Base-by-base conservation (phyloP, 2,797 vertebrate genomes). In the Cyprinella venusta region DNA sequence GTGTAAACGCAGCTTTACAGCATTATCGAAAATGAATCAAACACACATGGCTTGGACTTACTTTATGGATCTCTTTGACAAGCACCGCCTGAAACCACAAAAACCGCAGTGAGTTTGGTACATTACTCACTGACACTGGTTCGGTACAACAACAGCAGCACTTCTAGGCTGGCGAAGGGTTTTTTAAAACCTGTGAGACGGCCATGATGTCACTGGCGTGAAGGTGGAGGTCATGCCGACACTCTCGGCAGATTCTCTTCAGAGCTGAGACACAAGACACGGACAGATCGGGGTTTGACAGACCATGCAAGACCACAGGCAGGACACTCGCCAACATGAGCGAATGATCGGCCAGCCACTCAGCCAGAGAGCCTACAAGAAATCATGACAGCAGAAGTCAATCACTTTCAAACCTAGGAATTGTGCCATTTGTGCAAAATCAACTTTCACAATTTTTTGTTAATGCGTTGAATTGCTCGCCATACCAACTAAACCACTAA, bases 191-290 rank as follows among this genome's bases (percentile, higher is more conserved):
- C 96, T 99, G 98, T 1, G 97, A 97, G 86, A 97, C 96, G 0
- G 95, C 94, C 0, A 99, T 95, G 19, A 99, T 97, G 92, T 99
- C 97, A 88, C 95, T 96, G 26, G 96, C 94, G 0, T 96, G 98
- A 36, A 97, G 97, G 0, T 92, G 91, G 68, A 99, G 95, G 92
- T 98, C 96, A 0, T 95, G 95, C 83, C 95, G 95, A 92, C 98
- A 99, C 91, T 99, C 98, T 76, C 98, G 94, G 90, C 98, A 99
- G 92, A 99, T 98, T 91, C 97, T 97, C 93, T 99, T 99, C 86
- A 99, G 94, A 2, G 98, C 98, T 56, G 98, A 99, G 59, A 99
- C 95, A 0, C 97, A 97, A 88, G 98, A 97, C 86, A 99, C 96
- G 2, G 97, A 99, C 84, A 99, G 96, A 90, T 98, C 97, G 0